These are phyloP conservation scores for Manis crassicaudata DNA, from an alignment of 2,797 vertebrate species.

Conservation along the genomic window DNA sequence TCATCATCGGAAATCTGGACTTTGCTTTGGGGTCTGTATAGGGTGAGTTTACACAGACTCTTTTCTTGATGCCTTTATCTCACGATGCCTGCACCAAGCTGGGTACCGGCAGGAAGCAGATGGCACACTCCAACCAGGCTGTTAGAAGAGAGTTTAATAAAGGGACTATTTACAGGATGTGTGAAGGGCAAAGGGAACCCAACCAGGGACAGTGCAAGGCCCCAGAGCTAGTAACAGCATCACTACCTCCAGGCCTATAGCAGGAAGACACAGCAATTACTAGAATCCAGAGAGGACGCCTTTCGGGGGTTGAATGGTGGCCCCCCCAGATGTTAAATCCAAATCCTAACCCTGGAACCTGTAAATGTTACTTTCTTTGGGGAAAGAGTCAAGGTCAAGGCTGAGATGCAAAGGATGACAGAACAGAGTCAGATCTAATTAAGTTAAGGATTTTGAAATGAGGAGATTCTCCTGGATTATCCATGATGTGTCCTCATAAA, in stretches of 20 bases:
- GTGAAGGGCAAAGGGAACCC: neutral
- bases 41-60: neutral
- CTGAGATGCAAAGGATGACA: no score
- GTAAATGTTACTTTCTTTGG: neutral
- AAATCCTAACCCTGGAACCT: neutral
- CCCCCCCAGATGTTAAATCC: neutral
- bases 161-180: neutral
- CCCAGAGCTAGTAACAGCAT: neutral
- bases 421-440: neutral
- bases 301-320: neutral
- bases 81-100: neutral
- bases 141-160: neutral
- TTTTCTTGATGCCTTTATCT: neutral
- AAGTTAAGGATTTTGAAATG: neutral
- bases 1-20: neutral
- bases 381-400: neutral
- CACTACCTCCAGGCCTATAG: neutral
- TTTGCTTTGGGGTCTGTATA: neutral
- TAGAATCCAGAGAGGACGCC: neutral
- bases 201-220: neutral
- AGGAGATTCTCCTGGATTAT: neutral
- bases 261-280: neutral
- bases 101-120: neutral
- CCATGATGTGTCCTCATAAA: neutral
- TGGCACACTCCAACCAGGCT: neutral